Percentiles rank a stretch among this genome's conserved stretches.
Conservation (phyloP, 2,888 invertebrate genomes). For the Papilio protenor region DNA sequence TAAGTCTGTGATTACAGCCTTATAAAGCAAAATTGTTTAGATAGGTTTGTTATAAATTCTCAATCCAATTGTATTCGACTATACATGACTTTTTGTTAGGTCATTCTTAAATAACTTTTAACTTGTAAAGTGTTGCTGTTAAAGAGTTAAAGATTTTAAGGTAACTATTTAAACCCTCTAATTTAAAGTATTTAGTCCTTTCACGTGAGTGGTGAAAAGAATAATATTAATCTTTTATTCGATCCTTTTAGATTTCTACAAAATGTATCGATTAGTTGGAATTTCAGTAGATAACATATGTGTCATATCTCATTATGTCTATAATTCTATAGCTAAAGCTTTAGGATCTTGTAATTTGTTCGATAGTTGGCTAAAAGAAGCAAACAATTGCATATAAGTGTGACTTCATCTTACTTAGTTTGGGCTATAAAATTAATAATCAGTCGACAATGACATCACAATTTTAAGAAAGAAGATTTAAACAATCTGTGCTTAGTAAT, state of each 20-base stretch:
- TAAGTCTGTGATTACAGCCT: no score
- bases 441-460: neutral
- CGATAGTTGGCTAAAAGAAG: neutral
- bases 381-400: neutral
- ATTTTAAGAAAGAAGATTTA: neutral
- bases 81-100: no score
- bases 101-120: no score
- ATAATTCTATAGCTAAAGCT: neutral
- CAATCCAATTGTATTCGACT: no score
- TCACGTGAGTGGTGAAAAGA: no score
- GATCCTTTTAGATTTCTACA: neutral
- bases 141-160: no score
- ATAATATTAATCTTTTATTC: neutral
- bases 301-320: neutral
- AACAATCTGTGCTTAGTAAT: neutral
- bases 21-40: no score
- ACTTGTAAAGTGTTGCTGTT: no score
- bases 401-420: slow-evolving; percentile 13
- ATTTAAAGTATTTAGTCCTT: no score
- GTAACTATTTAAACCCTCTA: no score
- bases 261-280: neutral
- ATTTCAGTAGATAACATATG: slow-evolving; percentile 19
- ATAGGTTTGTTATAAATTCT: no score
- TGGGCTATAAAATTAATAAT: slow-evolving; percentile 6
- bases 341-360: neutral